These are phyloP conservation scores for Aplysina aerophoba DNA, from an alignment of 37 sponge, comb jelly and placozoan species.

Conservation along the genomic window DNA sequence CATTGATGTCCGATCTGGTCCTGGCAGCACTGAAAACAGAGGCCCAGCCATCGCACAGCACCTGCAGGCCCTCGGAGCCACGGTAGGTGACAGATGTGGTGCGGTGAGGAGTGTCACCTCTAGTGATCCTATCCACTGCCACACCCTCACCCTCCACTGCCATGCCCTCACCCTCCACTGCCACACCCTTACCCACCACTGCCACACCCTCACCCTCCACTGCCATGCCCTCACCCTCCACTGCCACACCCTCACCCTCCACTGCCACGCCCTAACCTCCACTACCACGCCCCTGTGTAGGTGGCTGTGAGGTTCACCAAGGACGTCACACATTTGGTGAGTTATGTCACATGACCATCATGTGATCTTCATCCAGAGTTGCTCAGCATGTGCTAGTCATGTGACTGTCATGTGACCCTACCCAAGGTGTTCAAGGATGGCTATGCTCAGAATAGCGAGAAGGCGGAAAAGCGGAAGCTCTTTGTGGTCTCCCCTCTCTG, in stretches of 20 bases:
- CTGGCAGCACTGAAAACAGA: constrained; percentile 57
- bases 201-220: no score
- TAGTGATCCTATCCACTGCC: not conserved
- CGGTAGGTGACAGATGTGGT: constrained; percentile 57
- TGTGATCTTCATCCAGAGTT: not conserved
- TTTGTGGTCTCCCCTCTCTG: constrained; percentile 67
- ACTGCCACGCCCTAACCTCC: no score
- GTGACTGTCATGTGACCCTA: no score
- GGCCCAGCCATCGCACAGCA: constrained; percentile 39
- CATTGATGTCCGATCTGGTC: constrained; percentile 76
- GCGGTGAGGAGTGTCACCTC: no score
- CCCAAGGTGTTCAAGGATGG: constrained; percentile 72
- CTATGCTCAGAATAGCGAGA: constrained; percentile 25
- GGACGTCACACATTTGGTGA: constrained; percentile 71
- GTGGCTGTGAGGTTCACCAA: constrained; percentile 55
- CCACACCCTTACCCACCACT: no score
- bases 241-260: no score
- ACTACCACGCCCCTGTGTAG: no score
- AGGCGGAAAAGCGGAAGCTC: constrained; percentile 45
- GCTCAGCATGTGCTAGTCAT: no score
- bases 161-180: not conserved
- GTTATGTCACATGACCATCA: constrained; percentile 11
- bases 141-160: not conserved
- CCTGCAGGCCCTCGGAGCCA: constrained; percentile 67
- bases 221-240: no score